Base-by-base conservation (phyloP, 2,888 invertebrate genomes). In the Melangyna quadrimaculata region DNA sequence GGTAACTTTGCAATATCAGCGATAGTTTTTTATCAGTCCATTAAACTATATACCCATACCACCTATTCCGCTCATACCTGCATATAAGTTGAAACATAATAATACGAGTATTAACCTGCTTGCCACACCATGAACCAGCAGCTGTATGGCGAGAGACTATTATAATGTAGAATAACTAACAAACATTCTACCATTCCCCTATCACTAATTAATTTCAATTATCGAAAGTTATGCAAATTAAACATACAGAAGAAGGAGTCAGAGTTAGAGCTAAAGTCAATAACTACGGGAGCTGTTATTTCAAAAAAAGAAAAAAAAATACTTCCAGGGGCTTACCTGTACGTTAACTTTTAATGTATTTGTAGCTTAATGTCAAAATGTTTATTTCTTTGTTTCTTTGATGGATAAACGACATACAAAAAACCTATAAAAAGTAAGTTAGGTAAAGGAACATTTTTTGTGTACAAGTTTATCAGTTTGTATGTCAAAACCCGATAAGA, bases 221-320 rank as follows among this genome's bases (percentile, higher is more conserved):
- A 83, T 83, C 83, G 74, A 83, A 83, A 83, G 78, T 79, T 83
- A 83, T 83, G 83, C 83, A 78, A 83, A 83, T 83, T 79, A 79
- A 78, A 79, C 73, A 45, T 51, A 73, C 35, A 51, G 24, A 51
- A 24, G 17, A 14, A 43, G 27, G 61, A 67, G 71, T 53, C 57
- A 43, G 51, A 67, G 71, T 53, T 48, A 43, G 51, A 75, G 55
- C 40, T 27, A 63, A 69, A 67, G 74, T 61, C 35, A 59, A 55
- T 43, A 48, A 29, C n/a, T 45, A 37, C 57, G 14, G 29, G 61
- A 65, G 37, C 48, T 40, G 71, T 19, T 61, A 45, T 24, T 67
- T 29, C 12, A 35, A 45, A 8, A 45, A 3, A n/a, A 37, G 45
- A 51, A 65, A 45, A 37, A 27, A 78, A 53, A 43, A 40, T n/a